A percentile compares a stretch with the other conserved stretches of the same genome.
phyloP scores from a whole-genome alignment of 2,113 vertebrate species.

The Patagioenas fasciata region DNA sequence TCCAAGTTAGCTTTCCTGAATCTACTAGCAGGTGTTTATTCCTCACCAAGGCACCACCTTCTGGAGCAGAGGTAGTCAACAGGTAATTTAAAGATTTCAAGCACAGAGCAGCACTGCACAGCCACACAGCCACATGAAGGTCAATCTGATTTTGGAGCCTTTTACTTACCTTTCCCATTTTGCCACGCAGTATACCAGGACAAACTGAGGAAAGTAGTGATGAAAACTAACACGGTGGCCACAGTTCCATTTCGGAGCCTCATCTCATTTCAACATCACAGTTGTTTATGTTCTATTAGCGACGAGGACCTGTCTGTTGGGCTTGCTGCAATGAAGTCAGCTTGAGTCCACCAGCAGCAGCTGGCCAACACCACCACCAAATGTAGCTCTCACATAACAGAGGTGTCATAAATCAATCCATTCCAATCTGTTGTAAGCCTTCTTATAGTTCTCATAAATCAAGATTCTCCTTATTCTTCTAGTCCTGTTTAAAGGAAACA shows the following conservation, averaged over 20 bases:
- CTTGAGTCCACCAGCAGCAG: constrained; percentile 37
- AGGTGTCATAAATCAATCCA: constrained; percentile 16
- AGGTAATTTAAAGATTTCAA: not conserved
- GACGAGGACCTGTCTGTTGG: constrained; percentile 2
- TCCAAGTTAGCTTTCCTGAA: not conserved
- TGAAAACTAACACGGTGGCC: constrained; percentile 92
- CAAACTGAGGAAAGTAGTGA: constrained; percentile 96
- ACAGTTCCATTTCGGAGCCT: constrained; percentile 99
- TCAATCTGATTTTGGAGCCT: not conserved
- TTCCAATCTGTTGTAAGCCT: not conserved
- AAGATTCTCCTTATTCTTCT: constrained; percentile 23
- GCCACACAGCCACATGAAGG: rapidly evolving
- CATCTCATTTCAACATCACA: constrained; percentile 99
- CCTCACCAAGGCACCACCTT: not conserved
- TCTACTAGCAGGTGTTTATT: not conserved
- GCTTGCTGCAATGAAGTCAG: constrained; percentile 32
- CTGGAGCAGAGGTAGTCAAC: not conserved
- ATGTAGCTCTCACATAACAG: constrained; percentile 43
- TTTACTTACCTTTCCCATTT: constrained; percentile 94
- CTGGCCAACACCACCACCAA: not conserved
- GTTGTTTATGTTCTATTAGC: constrained; percentile 58
- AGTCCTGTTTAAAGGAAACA: constrained; percentile 33
- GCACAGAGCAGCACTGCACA: not conserved
- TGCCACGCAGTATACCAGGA: constrained; percentile 99
- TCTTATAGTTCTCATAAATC: constrained; percentile 1